A percentile compares a stretch with the other conserved stretches of the same genome.
These are phyloP conservation scores for Caenorhabditis doughertyi DNA, from an alignment of 2,888 invertebrate genomes.

Conservation along the genomic window DNA sequence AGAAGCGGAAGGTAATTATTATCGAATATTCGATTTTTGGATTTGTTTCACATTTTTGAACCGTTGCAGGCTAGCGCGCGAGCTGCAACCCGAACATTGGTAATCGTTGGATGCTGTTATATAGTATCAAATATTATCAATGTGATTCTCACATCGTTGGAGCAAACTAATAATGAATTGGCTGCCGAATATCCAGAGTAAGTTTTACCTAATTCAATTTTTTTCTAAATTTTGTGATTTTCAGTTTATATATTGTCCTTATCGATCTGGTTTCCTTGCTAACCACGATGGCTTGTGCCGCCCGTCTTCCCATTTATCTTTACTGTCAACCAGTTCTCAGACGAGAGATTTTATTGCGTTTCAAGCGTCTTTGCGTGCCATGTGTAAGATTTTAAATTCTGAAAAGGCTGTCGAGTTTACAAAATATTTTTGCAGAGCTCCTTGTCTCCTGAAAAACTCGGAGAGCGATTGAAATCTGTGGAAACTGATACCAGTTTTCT, in stretches of 20 bases:
- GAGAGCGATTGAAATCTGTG: constrained; percentile 59
- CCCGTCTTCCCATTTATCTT: constrained; percentile 80
- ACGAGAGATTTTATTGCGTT: constrained; percentile 65
- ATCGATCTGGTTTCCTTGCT: constrained; percentile 79
- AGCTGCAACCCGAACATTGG: constrained; percentile 80
- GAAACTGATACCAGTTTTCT: constrained; percentile 62
- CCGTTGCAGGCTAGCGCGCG: constrained; percentile 75
- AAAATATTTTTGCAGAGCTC: constrained; percentile 49
- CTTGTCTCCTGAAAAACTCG: constrained; percentile 47
- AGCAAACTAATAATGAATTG: constrained; percentile 77
- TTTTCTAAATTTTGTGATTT: neutral
- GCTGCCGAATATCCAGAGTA: constrained; percentile 60
- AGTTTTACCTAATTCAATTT: neutral
- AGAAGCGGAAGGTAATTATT: constrained; percentile 63
- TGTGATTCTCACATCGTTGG: constrained; percentile 78
- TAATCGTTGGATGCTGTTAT: constrained; percentile 80
- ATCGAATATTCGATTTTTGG: too few relatives aligned
- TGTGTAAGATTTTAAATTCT: constrained; percentile 33
- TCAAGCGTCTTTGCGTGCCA: constrained; percentile 44
- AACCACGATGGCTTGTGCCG: constrained; percentile 80
- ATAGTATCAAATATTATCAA: constrained; percentile 80
- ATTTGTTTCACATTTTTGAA: too few relatives aligned
- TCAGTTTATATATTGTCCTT: constrained; percentile 77
- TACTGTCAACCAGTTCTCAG: constrained; percentile 74
- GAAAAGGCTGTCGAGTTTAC: neutral